Evolutionary conservation across 2,797 vertebrate species (phyloP).

Genomic region (Sebastes minor): DNA sequence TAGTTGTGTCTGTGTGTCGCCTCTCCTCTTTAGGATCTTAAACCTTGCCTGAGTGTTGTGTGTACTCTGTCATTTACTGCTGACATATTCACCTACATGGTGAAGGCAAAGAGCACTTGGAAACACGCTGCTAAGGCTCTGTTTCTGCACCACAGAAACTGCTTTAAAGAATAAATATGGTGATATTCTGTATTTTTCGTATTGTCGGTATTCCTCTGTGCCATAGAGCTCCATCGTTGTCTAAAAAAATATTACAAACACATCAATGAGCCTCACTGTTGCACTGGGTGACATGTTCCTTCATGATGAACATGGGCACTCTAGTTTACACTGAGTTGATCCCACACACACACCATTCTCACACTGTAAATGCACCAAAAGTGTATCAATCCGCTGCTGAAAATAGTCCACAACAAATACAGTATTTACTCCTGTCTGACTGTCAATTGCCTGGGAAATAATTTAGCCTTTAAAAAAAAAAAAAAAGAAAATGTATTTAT

Average conservation of each 20-base stretch:
- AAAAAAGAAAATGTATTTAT: background rate
- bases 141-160: conserved; percentile 27
- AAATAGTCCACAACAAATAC: background rate
- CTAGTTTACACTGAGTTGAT: background rate
- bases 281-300: background rate
- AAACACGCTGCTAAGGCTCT: conserved; percentile 21
- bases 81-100: conserved; percentile 16
- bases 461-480: background rate
- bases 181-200: conserved; percentile 25
- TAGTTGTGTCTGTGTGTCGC: conserved; percentile 88
- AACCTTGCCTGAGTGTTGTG: conserved; percentile 83
- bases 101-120: conserved; percentile 21
- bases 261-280: background rate
- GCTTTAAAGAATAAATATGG: conserved; percentile 14
- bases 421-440: background rate
- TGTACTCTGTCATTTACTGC: conserved; percentile 22
- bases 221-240: background rate
- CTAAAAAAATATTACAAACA: background rate
- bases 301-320: background rate
- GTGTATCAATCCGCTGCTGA: background rate
- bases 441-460: background rate
- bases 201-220: background rate
- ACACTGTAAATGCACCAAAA: background rate
- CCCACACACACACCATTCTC: background rate
- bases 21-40: conserved; percentile 86